Evolutionary conservation across 2,888 invertebrate genomes (phyloP), one percentile per base, ranked within the genome.

Genomic region (Pterostichus madidus): DNA sequence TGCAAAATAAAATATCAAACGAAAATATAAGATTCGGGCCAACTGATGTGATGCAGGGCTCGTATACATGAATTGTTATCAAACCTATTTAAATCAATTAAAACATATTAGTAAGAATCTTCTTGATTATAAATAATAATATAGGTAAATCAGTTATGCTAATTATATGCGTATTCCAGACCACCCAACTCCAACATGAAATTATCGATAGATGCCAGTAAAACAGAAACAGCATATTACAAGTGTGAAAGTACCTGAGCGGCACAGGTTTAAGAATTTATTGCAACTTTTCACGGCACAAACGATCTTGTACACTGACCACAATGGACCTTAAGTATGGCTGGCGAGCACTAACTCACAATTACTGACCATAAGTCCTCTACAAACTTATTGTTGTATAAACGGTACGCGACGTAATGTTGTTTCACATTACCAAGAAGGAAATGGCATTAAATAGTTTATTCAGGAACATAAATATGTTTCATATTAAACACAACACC

Each of bases 361-460:
- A 76, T 76, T 52, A 76, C 76, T 35, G 56, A 39, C 53, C 76
- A 76, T 76, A 56, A 56, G 53, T 52, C n/a, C 53, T 53, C 32
- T 15, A 32, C 10, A 49, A 13, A 75, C 52, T 17, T 75, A 75
- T 75, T 75, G 75, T 75, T 49, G 15, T 49, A 49, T 17, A 44
- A 64, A 73, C 75, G 49, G 75, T 32, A 46, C 52, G 31, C 11
- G 59, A 24, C 52, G 75, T 39, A 39, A 39, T 39, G 39, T 64
- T 64, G 32, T 64, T 64, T 64, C 8, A 64, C 31, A 64, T 64
- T 49, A 49, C 49, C 64, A 64, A 35, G 59, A 64, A 64, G 35
- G 64, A 64, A 59, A 35, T 64, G 8, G 32, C 32, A 64, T 11
- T 32, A 32, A n/a, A 32, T 11, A 35, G 64, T 64, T 64, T 64